Base-by-base conservation (phyloP, 2,113 vertebrate species). In the Bolborhynchus lineola region DNA sequence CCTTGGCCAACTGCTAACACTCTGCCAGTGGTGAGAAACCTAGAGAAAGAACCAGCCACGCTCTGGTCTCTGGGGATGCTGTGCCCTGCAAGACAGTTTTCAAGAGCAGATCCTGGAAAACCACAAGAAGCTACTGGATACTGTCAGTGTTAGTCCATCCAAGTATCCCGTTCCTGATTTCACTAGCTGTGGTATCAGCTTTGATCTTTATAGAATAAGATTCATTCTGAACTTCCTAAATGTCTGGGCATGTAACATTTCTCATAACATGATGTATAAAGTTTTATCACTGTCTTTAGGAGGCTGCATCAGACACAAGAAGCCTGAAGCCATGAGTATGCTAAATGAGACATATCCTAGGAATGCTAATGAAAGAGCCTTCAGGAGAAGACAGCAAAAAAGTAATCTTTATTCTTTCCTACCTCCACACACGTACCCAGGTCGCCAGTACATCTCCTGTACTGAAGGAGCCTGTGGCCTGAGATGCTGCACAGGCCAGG, bases 241-340 rank as follows among this genome's bases (percentile, higher is more conserved):
- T 0, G 2, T 65, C 52, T 1, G 0, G 13, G 33, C 77, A 63
- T 18, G 69, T 10, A 26, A 57, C 2, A 23, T 3, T 81, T 37
- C 87, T 50, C 41, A 8, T 6, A 55, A 63, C 3, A 29, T 8
- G 8, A 62, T 0, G 1, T 4, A 8, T 29, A 41, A 16, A 53
- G 62, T 49, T 59, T 21, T 68, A 74, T 7, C 46, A 0, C 68
- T 26, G 49, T 65, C 86, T 85, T 35, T 83, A 79, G 74, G 77
- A 75, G 31, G n/a, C 70, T 93, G 9, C 5, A 11, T 31, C 0
- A 9, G 55, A 64, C 75, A 71, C 4, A 11, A 74, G 79, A 47
- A 93, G 71, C 67, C 86, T 35, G 16, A 20, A 82, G 42, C 57
- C 67, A 53, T 6, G 11, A 33, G 79, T 28, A 24, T 68, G 70